A percentile compares a stretch with the other conserved stretches of the same genome.
phyloP scores from a whole-genome alignment of 2,888 invertebrate species.

The Pristionchus maxplancki region DNA sequence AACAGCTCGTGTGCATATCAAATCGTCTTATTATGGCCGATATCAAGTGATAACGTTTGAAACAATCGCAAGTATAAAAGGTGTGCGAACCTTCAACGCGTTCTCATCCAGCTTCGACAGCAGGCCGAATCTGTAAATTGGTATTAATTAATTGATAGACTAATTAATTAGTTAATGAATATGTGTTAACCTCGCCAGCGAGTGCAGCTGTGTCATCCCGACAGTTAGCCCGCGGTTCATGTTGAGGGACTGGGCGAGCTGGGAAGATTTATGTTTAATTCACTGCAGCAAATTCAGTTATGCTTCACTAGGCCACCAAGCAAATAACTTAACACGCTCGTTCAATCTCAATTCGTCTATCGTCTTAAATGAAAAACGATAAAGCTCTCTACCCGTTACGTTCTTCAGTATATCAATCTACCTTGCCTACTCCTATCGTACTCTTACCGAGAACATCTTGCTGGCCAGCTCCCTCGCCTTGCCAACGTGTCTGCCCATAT shows the following conservation, averaged over 20 bases:
- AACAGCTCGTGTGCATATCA: too few relatives aligned
- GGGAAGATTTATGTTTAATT: slow-evolving; percentile 10
- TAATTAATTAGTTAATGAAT: background rate
- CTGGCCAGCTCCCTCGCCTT: slow-evolving; percentile 65
- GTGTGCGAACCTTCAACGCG: slow-evolving; percentile 45
- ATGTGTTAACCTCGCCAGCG: slow-evolving; percentile 54
- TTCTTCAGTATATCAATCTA: background rate
- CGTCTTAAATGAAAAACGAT: too few relatives aligned
- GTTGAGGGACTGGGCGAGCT: slow-evolving; percentile 65
- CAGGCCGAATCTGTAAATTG: slow-evolving; percentile 55
- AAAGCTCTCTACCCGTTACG: background rate
- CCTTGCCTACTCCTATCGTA: background rate
- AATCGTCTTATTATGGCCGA: too few relatives aligned
- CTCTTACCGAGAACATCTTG: slow-evolving; percentile 61
- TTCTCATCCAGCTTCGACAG: slow-evolving; percentile 53
- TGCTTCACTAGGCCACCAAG: too few relatives aligned
- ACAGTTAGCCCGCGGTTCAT: slow-evolving; percentile 63
- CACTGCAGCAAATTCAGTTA: too few relatives aligned
- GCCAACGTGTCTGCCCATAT: slow-evolving; percentile 68
- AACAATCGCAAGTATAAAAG: too few relatives aligned
- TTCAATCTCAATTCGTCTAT: too few relatives aligned
- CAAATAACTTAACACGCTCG: too few relatives aligned
- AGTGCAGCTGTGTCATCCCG: slow-evolving; percentile 67
- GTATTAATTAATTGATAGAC: background rate
- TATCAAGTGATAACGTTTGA: too few relatives aligned